Conservation (phyloP, 2,888 invertebrate genomes). For the Ennomos quercinarius region DNA sequence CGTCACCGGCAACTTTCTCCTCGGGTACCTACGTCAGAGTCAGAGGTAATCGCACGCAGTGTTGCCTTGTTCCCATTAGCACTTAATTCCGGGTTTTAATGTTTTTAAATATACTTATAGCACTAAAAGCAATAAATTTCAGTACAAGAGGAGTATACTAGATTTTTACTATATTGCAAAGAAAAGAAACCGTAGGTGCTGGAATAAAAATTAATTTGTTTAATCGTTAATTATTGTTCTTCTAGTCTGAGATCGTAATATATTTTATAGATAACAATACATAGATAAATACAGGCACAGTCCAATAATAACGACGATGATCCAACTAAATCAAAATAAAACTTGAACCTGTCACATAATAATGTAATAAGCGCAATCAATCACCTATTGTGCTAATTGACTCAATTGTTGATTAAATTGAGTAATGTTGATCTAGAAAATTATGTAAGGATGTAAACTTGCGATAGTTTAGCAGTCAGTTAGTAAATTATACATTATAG, state of each 20-base stretch:
- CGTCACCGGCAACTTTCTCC: constrained; percentile 83
- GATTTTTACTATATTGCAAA: no score
- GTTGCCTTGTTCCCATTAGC: constrained; percentile 32
- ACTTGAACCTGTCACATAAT: background rate
- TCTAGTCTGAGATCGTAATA: no score
- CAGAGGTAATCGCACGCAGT: constrained; percentile 32
- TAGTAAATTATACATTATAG: constrained; percentile 35
- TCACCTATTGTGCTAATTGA: background rate
- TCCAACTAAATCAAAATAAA: background rate
- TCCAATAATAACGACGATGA: no score
- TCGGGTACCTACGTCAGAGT: constrained; percentile 38
- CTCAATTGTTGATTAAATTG: constrained; percentile 2
- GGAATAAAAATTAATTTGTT: no score
- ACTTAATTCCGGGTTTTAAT: constrained; percentile 20
- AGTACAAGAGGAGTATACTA: no score
- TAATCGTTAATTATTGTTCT: no score
- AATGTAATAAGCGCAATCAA: background rate
- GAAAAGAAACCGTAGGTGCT: no score
- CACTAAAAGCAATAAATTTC: no score
- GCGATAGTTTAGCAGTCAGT: constrained; percentile 26
- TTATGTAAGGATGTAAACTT: constrained; percentile 33
- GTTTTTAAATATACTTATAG: no score
- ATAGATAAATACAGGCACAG: no score
- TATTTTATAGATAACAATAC: no score
- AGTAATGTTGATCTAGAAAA: constrained; percentile 11